Evolutionary conservation across 1,140 invertebrate genomes (phyloP), one percentile per base, ranked within the genome.

Genomic region (Hydropsyche tenuis): DNA sequence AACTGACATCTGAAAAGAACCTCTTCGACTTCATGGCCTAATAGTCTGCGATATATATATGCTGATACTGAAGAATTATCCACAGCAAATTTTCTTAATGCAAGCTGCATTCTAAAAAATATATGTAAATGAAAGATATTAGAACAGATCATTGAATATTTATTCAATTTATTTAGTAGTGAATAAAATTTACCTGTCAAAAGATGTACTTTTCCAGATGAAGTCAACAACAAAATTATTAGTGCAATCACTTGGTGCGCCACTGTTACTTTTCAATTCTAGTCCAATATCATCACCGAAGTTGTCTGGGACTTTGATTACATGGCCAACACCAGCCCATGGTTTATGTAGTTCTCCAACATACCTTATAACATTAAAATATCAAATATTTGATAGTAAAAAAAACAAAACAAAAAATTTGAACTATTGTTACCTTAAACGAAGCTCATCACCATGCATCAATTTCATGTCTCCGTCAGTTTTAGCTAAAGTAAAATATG

Each of bases 121-220:
- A n/a, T n/a, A n/a, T n/a, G n/a, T n/a, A n/a, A n/a, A n/a, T n/a
- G n/a, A n/a, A n/a, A n/a, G n/a, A n/a, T n/a, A n/a, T n/a, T n/a
- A n/a, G n/a, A n/a, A n/a, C n/a, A n/a, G n/a, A n/a, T n/a, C n/a
- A n/a, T n/a, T n/a, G n/a, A n/a, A n/a, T n/a, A n/a, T n/a, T n/a
- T n/a, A n/a, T n/a, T n/a, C n/a, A n/a, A n/a, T n/a, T n/a, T n/a
- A n/a, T n/a, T n/a, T n/a, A n/a, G n/a, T 53, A 20, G 16, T 3
- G 20, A 53, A 20, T 53, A 20, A 51, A 51, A 11, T 6, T 48
- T 56, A 95, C 94, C 96, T 91, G 83, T 99, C 97, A 84, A 99
- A 99, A 48, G 95, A 97, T 0, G 97, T 99, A 69, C 96, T 97
- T 82, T 99, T 99, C 98, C 98, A 99, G 20, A 99, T 98, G 85